Conservation (phyloP, 2,888 invertebrate genomes). For the Dynastes tityus region DNA sequence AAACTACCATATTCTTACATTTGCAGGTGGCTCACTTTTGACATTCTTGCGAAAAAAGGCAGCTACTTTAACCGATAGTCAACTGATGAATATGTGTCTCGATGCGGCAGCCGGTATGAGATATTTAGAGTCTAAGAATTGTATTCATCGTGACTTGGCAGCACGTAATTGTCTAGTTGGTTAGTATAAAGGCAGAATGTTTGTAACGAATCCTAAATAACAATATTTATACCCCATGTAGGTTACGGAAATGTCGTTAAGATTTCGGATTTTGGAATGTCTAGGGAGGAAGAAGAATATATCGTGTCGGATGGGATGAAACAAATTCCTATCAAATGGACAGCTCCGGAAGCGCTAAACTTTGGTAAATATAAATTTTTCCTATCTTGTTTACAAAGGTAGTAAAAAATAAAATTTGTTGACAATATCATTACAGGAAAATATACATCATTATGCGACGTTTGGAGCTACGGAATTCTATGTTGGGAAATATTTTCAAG, state of each 20-base stretch:
- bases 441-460: conserved; percentile 95
- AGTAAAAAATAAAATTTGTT: background rate
- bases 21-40: conserved; percentile 88
- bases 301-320: conserved; percentile 98
- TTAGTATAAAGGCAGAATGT: conserved; percentile 60
- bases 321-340: conserved; percentile 99
- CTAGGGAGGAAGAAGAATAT: conserved; percentile 96
- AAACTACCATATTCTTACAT: background rate
- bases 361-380: conserved; percentile 78
- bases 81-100: conserved; percentile 90
- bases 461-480: conserved; percentile 97
- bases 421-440: conserved; percentile 76
- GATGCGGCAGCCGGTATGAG: conserved; percentile 97
- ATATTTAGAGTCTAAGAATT: conserved; percentile 95
- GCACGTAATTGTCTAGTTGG: conserved; percentile 94
- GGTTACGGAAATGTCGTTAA: conserved; percentile 91
- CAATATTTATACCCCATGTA: conserved; percentile 59
- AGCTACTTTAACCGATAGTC: conserved; percentile 74
- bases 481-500: conserved; percentile 98
- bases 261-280: conserved; percentile 99
- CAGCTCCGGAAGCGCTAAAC: conserved; percentile 96
- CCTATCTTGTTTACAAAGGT: background rate
- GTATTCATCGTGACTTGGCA: conserved; percentile 96
- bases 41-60: conserved; percentile 90
- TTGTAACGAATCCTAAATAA: background rate